Evolutionary conservation across 2,888 invertebrate genomes (phyloP), one percentile per base, ranked within the genome.

Genomic region (Empis livida): DNA sequence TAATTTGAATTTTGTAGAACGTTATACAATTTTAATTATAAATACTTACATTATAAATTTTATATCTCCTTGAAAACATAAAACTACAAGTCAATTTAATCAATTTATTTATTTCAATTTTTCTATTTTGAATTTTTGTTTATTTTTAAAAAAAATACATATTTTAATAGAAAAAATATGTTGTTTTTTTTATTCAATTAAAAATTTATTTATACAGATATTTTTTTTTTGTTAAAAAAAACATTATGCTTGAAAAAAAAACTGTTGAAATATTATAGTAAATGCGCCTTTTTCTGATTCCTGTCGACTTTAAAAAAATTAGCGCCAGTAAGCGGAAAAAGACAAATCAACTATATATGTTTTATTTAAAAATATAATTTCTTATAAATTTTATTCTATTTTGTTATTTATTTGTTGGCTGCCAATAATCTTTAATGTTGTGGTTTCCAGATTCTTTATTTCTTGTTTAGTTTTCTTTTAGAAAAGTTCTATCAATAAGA

Each of bases 301-400:
- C 68, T 68, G 69, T 65, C 68, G 67, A 59, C 64, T 60, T 59
- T 52, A 60, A 57, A 59, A 32, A 44, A 32, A n/a, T 40, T 17
- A 67, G 67, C 67, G 68, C 60, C 68, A 68, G 69, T 68, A 69
- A 68, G 69, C 69, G 68, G 68, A 69, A 68, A 68, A 68, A 69
- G 69, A 68, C 68, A 69, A 64, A 67, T 67, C 65, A 61, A 67
- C 67, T 59, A 61, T 64, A 67, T n/a, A n/a, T n/a, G 14, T 14
- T 35, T 35, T 8, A 14, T 35, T 35, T n/a, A 11, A 32, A n/a
- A 8, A 35, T n/a, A 14, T 35, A n/a, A 14, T 14, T 14, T 10
- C 14, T 14, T 35, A 32, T 32, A 32, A 5, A 13, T 5, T 32
- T n/a, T n/a, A n/a, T n/a, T n/a, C n/a, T n/a, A n/a, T n/a, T n/a